Conservation (phyloP, 2,888 invertebrate genomes). For the Anagyrus pseudococci region DNA sequence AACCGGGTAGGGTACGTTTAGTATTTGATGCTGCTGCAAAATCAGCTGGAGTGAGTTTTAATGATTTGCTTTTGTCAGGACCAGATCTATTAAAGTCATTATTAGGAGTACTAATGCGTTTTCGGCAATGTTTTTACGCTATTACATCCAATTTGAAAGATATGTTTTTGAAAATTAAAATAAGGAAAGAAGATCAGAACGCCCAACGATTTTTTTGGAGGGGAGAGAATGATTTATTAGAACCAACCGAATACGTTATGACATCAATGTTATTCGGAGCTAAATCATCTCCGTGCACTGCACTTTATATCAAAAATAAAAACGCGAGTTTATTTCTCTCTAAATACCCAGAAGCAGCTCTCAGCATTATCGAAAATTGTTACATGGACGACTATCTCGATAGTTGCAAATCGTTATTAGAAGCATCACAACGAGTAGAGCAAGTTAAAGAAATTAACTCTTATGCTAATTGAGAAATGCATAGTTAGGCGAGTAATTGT, state of each 20-base stretch:
- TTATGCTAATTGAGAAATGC: constrained; percentile 41
- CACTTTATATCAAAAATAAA: constrained; percentile 43
- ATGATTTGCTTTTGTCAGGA: constrained; percentile 48
- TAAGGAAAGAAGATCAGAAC: constrained; percentile 44
- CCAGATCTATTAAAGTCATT: constrained; percentile 51
- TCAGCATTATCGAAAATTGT: constrained; percentile 43
- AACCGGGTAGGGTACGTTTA: constrained; percentile 45
- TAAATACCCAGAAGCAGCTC: constrained; percentile 40
- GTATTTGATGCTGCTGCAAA: constrained; percentile 51
- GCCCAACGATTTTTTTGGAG: constrained; percentile 44
- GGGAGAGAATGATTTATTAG: constrained; percentile 6
- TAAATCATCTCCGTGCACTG: constrained; percentile 25
- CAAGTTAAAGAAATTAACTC: constrained; percentile 36
- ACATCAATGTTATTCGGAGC: constrained; percentile 44
- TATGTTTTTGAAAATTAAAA: constrained; percentile 51
- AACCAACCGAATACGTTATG: constrained; percentile 40
- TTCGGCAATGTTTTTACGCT: constrained; percentile 50
- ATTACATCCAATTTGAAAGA: constrained; percentile 51
- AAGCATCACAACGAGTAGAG: constrained; percentile 37
- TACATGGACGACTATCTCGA: constrained; percentile 46
- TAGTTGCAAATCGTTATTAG: constrained; percentile 37
- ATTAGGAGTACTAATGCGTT: constrained; percentile 52
- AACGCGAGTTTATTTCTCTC: constrained; percentile 42
- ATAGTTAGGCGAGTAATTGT: constrained; percentile 39
- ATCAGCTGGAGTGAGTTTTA: constrained; percentile 42